phyloP scores from a whole-genome alignment of 2,888 invertebrate genomes.

The Eledone cirrhosa region DNA sequence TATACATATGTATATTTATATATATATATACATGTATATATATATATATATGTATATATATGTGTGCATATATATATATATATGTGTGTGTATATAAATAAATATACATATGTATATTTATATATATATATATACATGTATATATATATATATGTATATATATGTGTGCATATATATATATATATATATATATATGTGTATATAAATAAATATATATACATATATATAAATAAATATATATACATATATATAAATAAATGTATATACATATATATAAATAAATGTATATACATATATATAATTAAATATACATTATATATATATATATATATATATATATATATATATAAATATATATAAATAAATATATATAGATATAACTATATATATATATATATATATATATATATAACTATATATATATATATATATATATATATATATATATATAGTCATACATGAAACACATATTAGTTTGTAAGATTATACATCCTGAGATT shows the following conservation, averaged over 20 bases:
- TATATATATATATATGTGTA: not conserved
- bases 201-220: not conserved
- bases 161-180: not conserved
- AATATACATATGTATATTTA: not conserved
- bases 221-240: not conserved
- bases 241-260: not conserved
- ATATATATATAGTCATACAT: not conserved
- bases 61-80: not conserved
- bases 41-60: conserved; percentile 7
- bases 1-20: not conserved
- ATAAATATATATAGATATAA: not conserved
- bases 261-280: not conserved
- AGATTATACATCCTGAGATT: no score
- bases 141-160: not conserved
- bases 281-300: not conserved
- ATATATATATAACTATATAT: not conserved
- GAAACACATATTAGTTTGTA: not conserved
- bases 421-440: not conserved
- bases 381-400: not conserved
- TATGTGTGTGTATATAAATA: not conserved
- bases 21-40: not conserved
- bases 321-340: not conserved
- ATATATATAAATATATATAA: not conserved
- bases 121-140: not conserved
- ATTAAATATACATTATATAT: not conserved